Evolutionary conservation across 2,797 vertebrate genomes (phyloP), one percentile per base, ranked within the genome.

Genomic region (Malurus leucopterus): DNA sequence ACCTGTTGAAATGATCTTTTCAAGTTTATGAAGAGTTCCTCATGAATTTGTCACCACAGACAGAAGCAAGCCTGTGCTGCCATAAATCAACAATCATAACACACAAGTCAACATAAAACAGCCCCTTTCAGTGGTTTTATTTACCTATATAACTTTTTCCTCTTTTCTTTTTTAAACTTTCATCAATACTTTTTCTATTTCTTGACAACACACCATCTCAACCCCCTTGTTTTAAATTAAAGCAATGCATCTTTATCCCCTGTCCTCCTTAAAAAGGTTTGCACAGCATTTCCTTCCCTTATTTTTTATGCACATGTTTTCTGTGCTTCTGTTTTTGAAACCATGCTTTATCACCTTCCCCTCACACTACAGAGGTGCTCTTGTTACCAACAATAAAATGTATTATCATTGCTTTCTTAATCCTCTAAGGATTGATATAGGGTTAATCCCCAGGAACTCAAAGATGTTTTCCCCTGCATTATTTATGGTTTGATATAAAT

Each of bases 401-500:
- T 46, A 22, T 41, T 78, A 22, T 11, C 27, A 22, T 13, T 59
- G 7, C 12, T 78, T 90, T 63, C 36, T 72, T 84, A 40, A 47
- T 53, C 17, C 27, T 53, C 40, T 41, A 26, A 69, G 44, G 21
- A 32, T 6, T 64, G 83, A 61, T 26, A 55, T 1, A 46, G 26
- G 27, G 34, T 86, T 84, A 92, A 55, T 40, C 59, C 34, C 24
- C 8, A 81, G 40, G 62, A 93, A 76, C 46, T 82, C 22, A 78
- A 84, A 87, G 8, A 82, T 62, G 59, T 51, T 88, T 72, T 41
- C 29, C 43, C 12, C 11, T 71, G 2, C 54, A 8, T 94, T 94
- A 91, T 91, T 95, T 90, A 86, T 84, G 70, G 43, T 15, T 82
- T 74, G 21, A 67, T 85, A 90, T 91, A 96, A 89, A 91, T 93